Evolutionary conservation across 2,113 vertebrate species (phyloP).

Genomic region (Anoplopoma fimbria): DNA sequence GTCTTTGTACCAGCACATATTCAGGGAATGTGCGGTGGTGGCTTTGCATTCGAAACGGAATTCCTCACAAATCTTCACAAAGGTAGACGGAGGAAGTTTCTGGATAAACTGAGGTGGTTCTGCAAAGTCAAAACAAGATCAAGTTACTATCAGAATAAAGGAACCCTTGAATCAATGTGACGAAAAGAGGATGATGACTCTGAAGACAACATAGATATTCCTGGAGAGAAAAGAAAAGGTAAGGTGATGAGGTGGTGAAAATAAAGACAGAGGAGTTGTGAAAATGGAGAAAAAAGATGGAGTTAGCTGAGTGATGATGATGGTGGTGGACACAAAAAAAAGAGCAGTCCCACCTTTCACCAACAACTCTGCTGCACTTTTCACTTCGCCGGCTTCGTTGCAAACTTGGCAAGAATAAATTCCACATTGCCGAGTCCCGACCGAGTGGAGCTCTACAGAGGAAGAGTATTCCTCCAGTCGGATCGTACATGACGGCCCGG

Average conservation of each 20-base stretch:
- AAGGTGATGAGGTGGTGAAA: background rate
- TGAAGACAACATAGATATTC: conserved; percentile 39
- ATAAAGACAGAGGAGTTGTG: conserved; percentile 38
- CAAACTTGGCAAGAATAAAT: conserved; percentile 91
- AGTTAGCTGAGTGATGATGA: conserved; percentile 15
- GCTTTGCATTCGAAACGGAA: conserved; percentile 91
- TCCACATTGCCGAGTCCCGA: conserved; percentile 87
- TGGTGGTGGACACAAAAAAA: conserved; percentile 56
- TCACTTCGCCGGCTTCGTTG: conserved; percentile 91
- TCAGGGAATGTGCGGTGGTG: conserved; percentile 87
- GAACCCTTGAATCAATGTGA: conserved; percentile 41
- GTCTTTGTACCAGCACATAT: conserved; percentile 93
- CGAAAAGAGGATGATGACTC: conserved; percentile 28
- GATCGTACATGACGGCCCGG: conserved; percentile 88
- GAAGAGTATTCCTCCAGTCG: conserved; percentile 87
- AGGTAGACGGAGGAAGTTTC: conserved; percentile 89
- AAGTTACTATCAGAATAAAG: conserved; percentile 29
- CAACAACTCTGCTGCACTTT: conserved; percentile 87
- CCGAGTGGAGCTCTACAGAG: conserved; percentile 90
- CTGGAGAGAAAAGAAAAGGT: conserved; percentile 23
- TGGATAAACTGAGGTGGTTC: conserved; percentile 93
- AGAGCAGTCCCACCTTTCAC: conserved; percentile 85
- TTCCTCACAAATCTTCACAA: conserved; percentile 89
- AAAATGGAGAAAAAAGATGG: conserved; percentile 53
- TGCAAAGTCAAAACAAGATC: conserved; percentile 84